phyloP scores from a whole-genome alignment of 30 jellyfish, hydroid and myxozoan species.

The Pelagia noctiluca region DNA sequence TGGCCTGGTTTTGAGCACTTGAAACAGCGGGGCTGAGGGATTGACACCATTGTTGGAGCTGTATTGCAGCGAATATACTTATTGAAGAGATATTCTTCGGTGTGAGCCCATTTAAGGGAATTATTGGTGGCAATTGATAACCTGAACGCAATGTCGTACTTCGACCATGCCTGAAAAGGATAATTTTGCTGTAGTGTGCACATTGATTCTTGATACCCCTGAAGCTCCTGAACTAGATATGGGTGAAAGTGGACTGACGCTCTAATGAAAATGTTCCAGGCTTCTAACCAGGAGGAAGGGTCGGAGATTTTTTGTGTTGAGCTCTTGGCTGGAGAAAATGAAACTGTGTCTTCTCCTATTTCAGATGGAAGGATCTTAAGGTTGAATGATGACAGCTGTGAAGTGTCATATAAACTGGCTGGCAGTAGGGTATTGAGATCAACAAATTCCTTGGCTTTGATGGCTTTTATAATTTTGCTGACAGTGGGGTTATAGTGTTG shows the following conservation, averaged over 20 bases:
- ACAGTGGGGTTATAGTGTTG: neutral
- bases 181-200: neutral
- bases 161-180: neutral
- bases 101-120: neutral
- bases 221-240: neutral
- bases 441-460: constrained; percentile 15
- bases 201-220: constrained; percentile 9
- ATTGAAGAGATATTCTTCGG: neutral
- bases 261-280: neutral
- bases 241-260: constrained; percentile 6
- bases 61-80: neutral
- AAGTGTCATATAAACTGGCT: neutral
- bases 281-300: neutral
- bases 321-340: constrained; percentile 8
- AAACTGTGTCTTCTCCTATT: constrained; percentile 2
- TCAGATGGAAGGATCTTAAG: neutral
- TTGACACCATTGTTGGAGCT: neutral
- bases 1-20: neutral
- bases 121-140: neutral
- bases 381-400: neutral
- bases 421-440: constrained; percentile 7
- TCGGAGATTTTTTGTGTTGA: neutral
- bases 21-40: neutral
- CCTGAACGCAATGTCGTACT: neutral
- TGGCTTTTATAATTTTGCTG: neutral